Conservation (phyloP, 2,797 vertebrate species). For the Lithobates sylvaticus region DNA sequence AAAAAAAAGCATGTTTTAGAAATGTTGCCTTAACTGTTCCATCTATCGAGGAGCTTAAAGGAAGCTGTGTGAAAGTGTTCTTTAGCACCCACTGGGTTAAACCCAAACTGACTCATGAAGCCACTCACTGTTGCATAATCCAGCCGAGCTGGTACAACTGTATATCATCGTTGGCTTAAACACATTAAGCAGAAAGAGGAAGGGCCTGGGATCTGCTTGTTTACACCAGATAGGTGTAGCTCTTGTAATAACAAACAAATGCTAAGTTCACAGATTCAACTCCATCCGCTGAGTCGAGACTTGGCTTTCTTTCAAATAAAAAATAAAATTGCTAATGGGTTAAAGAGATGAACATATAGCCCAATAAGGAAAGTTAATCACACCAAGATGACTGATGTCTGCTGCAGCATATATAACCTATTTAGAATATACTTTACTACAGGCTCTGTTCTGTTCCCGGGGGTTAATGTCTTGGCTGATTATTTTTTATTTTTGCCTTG, state of each 20-base stretch:
- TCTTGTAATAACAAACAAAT: slow-evolving; percentile 62
- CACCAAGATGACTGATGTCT: not conserved
- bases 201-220: slow-evolving; percentile 71
- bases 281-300: not conserved
- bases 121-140: slow-evolving; percentile 88
- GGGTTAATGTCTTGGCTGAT: not conserved
- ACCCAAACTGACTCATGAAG: slow-evolving; percentile 90
- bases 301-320: not conserved
- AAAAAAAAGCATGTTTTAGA: too few relatives aligned
- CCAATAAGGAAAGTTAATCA: not conserved
- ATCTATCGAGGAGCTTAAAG: too few relatives aligned
- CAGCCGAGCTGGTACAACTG: slow-evolving; percentile 81
- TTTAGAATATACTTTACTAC: not conserved
- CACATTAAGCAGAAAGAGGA: slow-evolving; percentile 69
- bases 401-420: not conserved
- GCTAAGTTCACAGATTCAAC: slow-evolving; percentile 29
- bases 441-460: not conserved
- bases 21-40: too few relatives aligned
- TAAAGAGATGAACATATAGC: slow-evolving; percentile 12
- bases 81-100: slow-evolving; percentile 75
- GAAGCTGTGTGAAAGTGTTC: slow-evolving; percentile 2
- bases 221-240: slow-evolving; percentile 70
- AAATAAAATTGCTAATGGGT: not conserved
- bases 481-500: slow-evolving; percentile 1
- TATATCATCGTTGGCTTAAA: slow-evolving; percentile 81